Percentiles rank a stretch among this genome's conserved stretches.
Evolutionary conservation across 1,140 invertebrate species (phyloP).

Genomic region (Bathynomus jamesi): DNA sequence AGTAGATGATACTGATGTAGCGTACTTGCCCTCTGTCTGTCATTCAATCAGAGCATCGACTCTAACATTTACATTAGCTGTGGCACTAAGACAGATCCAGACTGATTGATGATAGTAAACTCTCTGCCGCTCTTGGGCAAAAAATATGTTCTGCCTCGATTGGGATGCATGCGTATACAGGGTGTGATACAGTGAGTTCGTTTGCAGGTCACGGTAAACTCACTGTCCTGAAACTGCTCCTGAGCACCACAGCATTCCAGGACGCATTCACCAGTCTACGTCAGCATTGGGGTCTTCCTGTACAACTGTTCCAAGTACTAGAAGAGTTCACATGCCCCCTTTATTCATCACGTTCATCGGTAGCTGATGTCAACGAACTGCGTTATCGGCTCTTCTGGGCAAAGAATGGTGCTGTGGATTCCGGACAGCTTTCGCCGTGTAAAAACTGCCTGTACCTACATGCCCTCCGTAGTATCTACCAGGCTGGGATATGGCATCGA

Average conservation of each 20-base stretch:
- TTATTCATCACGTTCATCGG: too few relatives aligned
- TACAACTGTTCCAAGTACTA: too few relatives aligned
- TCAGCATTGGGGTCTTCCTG: too few relatives aligned
- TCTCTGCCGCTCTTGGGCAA: background rate
- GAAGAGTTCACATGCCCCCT: too few relatives aligned
- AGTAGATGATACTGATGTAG: conserved; percentile 5
- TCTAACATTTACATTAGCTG: background rate
- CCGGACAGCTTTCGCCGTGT: conserved; percentile 16
- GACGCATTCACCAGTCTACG: too few relatives aligned
- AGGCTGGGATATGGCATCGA: conserved; percentile 7
- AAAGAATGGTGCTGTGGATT: conserved; percentile 5
- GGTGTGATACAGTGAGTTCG: conserved; percentile 14
- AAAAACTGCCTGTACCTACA: background rate
- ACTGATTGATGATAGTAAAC: conserved; percentile 3
- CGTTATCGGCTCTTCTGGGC: too few relatives aligned
- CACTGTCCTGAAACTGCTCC: too few relatives aligned
- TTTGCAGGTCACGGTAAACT: background rate
- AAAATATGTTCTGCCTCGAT: background rate
- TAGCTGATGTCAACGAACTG: conserved; percentile 11
- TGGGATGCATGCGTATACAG: conserved; percentile 13
- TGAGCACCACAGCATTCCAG: too few relatives aligned
- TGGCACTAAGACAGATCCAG: background rate
- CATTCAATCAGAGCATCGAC: background rate
- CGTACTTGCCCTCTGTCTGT: background rate
- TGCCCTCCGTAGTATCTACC: conserved; percentile 4